A percentile compares a stretch with the other conserved stretches of the same genome.
phyloP scores from a whole-genome alignment of 2,888 invertebrate genomes.

The Tenodera sinensis region DNA sequence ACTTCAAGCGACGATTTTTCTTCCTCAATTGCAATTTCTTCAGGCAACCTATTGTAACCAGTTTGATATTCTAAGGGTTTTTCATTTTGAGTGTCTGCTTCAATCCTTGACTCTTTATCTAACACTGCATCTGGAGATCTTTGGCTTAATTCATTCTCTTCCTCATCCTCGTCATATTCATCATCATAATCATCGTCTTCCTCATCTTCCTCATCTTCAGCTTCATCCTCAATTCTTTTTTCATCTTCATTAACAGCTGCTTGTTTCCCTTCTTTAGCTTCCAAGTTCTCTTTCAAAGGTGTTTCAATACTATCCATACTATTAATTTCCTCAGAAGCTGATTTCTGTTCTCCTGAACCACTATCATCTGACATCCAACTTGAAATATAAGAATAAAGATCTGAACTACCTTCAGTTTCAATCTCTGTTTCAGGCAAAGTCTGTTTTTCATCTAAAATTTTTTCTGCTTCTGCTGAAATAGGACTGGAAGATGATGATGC shows the following conservation, averaged over 20 bases:
- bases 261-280: neutral
- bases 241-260: neutral
- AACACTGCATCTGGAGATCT: neutral
- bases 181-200: conserved; percentile 31
- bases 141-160: conserved; percentile 11
- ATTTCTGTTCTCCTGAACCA: conserved; percentile 13
- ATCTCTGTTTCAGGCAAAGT: conserved; percentile 3
- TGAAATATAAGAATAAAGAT: neutral
- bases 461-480: neutral
- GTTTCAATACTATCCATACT: neutral
- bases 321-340: neutral
- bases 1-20: neutral
- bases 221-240: conserved; percentile 15
- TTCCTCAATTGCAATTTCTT: neutral
- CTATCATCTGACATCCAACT: neutral
- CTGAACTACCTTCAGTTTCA: conserved; percentile 3
- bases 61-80: neutral
- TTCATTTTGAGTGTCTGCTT: conserved; percentile 11
- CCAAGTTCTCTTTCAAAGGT: neutral
- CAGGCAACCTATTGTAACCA: neutral
- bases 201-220: conserved; percentile 16
- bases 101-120: conserved; percentile 11
- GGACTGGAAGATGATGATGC: neutral
- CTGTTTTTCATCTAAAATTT: neutral
- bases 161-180: conserved; percentile 28